Evolutionary conservation across 2,113 vertebrate genomes (phyloP).

Genomic region (Prolemur simus): DNA sequence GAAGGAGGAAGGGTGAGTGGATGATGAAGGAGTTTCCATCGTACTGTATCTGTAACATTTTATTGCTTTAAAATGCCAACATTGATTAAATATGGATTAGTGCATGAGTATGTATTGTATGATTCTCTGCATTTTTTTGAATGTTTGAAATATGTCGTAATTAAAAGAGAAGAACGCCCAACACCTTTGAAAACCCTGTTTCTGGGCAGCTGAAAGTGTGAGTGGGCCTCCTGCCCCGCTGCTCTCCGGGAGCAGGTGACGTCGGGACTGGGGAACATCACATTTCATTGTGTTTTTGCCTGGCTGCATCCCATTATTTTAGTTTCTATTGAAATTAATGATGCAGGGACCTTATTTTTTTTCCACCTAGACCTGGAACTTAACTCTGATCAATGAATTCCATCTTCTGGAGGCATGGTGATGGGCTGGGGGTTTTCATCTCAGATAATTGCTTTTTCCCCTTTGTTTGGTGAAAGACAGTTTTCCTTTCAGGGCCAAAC

Average conservation of each 20-base stretch:
- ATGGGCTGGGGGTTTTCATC: constrained; percentile 47
- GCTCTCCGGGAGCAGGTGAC: neutral
- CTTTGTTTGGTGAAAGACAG: constrained; percentile 58
- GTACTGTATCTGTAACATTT: neutral
- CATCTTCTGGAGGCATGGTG: constrained; percentile 65
- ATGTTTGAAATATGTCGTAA: neutral
- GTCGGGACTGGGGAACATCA: neutral
- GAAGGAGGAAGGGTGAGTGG: neutral
- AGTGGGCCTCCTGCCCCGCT: neutral
- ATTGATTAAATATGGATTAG: neutral
- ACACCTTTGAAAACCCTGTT: neutral
- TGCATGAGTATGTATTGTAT: neutral
- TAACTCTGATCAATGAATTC: constrained; percentile 74
- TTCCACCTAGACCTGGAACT: constrained; percentile 54
- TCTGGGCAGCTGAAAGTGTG: neutral
- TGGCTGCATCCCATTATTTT: constrained; percentile 46
- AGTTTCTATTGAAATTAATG: constrained; percentile 70
- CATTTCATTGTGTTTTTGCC: constrained; percentile 22
- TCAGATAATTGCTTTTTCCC: constrained; percentile 71
- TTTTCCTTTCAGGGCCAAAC: constrained; percentile 55
- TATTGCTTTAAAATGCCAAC: neutral
- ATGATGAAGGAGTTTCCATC: neutral
- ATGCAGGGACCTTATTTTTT: constrained; percentile 60
- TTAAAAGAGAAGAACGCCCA: neutral
- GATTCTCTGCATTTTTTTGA: constrained; percentile 11